Conservation (phyloP, 2,797 vertebrate genomes). For the Sebastiscus tertius region DNA sequence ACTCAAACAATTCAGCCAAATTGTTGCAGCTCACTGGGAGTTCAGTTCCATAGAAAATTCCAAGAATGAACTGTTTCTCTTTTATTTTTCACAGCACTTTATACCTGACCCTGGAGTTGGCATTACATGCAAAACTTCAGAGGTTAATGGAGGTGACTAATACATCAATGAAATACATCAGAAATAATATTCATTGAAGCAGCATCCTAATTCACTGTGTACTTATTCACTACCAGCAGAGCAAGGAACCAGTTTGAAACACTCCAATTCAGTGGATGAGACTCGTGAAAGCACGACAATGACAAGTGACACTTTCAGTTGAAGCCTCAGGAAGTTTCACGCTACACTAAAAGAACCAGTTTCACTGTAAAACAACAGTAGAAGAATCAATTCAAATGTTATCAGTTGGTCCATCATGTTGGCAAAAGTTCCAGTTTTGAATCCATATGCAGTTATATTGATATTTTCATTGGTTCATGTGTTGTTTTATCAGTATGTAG, state of each 20-base stretch:
- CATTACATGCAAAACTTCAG: background rate
- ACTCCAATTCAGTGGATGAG: background rate
- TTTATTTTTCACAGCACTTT: background rate
- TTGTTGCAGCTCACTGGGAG: background rate
- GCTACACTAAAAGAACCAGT: too few species aligned
- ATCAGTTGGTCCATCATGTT: background rate
- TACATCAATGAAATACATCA: background rate
- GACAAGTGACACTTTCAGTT: background rate
- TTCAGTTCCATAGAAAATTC: background rate
- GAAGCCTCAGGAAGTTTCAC: constrained; percentile 4
- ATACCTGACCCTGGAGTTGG: background rate
- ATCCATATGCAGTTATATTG: background rate
- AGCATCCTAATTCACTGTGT: background rate
- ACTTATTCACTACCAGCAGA: background rate
- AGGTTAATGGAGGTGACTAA: background rate
- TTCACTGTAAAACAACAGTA: too few species aligned
- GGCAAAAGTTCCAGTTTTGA: background rate
- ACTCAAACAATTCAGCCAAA: background rate
- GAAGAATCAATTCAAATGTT: background rate
- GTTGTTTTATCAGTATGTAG: background rate
- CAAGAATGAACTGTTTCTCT: background rate
- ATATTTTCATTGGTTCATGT: background rate
- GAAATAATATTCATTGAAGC: background rate
- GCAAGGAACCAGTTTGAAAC: background rate
- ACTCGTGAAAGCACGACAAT: background rate